These are phyloP conservation scores for Anhinga anhinga DNA, from an alignment of 2,113 vertebrate species.

Conservation along the genomic window DNA sequence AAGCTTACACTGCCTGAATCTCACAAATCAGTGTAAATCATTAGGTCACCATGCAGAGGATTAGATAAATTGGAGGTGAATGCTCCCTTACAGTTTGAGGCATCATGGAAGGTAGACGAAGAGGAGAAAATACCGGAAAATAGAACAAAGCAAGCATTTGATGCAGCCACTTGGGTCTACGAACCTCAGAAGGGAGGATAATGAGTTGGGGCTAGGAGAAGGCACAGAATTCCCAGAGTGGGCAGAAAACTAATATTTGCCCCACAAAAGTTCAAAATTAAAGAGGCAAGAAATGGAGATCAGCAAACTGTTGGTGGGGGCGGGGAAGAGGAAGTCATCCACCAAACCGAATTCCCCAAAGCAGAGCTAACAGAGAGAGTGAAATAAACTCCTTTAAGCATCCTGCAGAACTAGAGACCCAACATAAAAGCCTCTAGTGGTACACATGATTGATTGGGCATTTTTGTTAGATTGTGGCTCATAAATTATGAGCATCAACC, in stretches of 20 bases:
- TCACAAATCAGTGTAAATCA: background rate
- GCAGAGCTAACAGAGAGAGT: background rate
- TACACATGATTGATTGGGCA: background rate
- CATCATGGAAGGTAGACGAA: background rate
- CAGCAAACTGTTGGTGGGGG: background rate
- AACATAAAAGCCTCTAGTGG: background rate
- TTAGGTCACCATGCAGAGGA: background rate
- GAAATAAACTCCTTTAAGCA: background rate
- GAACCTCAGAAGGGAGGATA: background rate
- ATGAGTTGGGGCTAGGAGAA: background rate
- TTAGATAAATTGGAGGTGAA: background rate
- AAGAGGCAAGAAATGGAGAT: background rate
- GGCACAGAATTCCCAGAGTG: background rate
- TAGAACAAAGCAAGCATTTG: background rate
- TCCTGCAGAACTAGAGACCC: background rate
- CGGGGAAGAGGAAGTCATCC: background rate
- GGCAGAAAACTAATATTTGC: background rate
- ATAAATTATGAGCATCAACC: background rate
- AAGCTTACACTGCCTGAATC: background rate
- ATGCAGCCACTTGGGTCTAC: background rate
- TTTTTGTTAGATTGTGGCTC: background rate
- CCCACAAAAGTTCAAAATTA: background rate
- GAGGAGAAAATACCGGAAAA: background rate
- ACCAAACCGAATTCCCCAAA: background rate
- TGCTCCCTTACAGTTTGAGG: background rate